A percentile compares a stretch with the other conserved stretches of the same genome.
These are phyloP conservation scores for Dissostichus mawsoni DNA, from an alignment of 2,113 vertebrate genomes.

Conservation along the genomic window DNA sequence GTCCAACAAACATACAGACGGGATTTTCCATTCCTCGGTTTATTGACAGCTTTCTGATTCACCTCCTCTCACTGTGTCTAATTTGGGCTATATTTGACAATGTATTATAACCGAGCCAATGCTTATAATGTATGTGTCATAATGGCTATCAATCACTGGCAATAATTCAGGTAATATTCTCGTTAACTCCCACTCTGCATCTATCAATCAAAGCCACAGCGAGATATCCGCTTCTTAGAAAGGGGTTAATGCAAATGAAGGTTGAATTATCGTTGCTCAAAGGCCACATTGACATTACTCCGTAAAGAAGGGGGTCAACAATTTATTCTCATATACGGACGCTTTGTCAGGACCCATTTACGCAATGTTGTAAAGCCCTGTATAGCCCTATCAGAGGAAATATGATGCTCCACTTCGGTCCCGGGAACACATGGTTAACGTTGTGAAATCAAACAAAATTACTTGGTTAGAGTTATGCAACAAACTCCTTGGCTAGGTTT, in stretches of 20 bases:
- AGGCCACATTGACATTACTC: neutral
- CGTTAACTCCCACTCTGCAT: constrained; percentile 70
- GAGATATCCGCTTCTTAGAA: constrained; percentile 45
- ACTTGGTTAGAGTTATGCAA: no score
- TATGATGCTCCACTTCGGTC: no score
- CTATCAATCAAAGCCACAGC: constrained; percentile 70
- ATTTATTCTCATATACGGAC: no score
- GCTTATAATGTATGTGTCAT: constrained; percentile 73
- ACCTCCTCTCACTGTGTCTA: constrained; percentile 47
- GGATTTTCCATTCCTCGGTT: constrained; percentile 46
- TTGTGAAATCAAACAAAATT: no score
- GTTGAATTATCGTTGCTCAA: constrained; percentile 30
- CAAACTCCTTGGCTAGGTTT: no score
- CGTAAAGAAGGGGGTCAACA: neutral
- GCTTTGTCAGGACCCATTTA: no score
- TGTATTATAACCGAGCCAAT: constrained; percentile 67
- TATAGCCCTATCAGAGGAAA: no score
- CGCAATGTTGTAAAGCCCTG: no score
- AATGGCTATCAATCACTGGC: constrained; percentile 75
- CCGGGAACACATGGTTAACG: no score
- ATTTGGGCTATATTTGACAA: constrained; percentile 63
- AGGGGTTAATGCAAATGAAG: constrained; percentile 54
- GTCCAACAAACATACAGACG: constrained; percentile 65
- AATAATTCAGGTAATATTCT: constrained; percentile 77
- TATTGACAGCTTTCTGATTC: constrained; percentile 54